A percentile compares a stretch with the other conserved stretches of the same genome.
Evolutionary conservation across 2,888 invertebrate genomes (phyloP).

Genomic region (Microplitis manilae): DNA sequence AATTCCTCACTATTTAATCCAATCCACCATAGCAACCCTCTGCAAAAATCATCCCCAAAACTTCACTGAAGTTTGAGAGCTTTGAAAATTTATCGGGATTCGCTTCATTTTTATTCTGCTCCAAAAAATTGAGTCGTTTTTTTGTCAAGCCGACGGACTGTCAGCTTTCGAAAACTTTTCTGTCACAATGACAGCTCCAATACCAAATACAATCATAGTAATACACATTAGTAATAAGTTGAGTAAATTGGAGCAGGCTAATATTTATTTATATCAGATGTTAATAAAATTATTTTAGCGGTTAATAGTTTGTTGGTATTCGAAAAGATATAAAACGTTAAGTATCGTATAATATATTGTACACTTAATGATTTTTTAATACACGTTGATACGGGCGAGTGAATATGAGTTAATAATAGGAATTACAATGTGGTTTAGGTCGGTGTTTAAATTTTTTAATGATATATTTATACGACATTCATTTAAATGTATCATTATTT

Average conservation of each 20-base stretch:
- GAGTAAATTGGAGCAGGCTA: neutral
- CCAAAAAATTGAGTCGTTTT: too few relatives aligned
- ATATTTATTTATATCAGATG: neutral
- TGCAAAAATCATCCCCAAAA: too few relatives aligned
- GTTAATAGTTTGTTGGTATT: neutral
- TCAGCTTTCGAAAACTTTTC: too few relatives aligned
- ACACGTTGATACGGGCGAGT: neutral
- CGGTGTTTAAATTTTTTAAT: neutral
- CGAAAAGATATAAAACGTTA: neutral
- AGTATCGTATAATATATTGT: neutral
- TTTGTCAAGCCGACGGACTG: too few relatives aligned
- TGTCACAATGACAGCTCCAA: too few relatives aligned
- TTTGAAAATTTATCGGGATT: too few relatives aligned
- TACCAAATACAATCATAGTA: too few relatives aligned
- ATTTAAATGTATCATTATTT: neutral
- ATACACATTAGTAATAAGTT: too few relatives aligned
- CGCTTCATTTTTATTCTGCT: too few relatives aligned
- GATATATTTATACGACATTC: neutral
- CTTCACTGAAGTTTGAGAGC: too few relatives aligned
- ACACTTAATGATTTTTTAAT: neutral
- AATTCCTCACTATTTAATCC: too few relatives aligned
- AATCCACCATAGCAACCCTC: too few relatives aligned
- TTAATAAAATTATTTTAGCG: neutral
- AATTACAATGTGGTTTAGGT: neutral
- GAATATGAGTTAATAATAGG: conserved; percentile 1